Percentiles rank a stretch among this genome's conserved stretches.
phyloP scores from a whole-genome alignment of 2,888 invertebrate genomes.

The Epirrhoe alternata region DNA sequence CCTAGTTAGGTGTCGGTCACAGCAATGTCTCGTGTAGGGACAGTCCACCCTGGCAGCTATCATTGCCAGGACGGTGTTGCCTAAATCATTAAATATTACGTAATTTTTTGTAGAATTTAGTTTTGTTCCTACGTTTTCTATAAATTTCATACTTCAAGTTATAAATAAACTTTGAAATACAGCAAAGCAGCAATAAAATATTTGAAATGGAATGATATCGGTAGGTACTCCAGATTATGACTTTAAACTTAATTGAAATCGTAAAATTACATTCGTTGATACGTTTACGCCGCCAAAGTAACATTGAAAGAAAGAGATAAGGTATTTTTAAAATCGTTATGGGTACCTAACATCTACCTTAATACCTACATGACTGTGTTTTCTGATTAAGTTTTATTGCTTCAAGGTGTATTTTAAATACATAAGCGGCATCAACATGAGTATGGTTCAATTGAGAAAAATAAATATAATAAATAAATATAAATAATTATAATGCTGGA shows the following conservation, averaged over 20 bases:
- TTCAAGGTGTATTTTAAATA: neutral
- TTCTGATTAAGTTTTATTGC: neutral
- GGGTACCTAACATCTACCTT: neutral
- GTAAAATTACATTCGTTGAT: conserved; percentile 58
- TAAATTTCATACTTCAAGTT: conserved; percentile 5
- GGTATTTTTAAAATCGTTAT: conserved; percentile 15
- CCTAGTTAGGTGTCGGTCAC: too few relatives aligned
- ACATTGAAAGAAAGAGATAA: conserved; percentile 51
- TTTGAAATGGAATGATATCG: conserved; percentile 41
- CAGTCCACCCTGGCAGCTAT: too few relatives aligned
- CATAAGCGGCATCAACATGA: too few relatives aligned
- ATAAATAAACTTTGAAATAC: conserved; percentile 8
- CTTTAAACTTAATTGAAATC: conserved; percentile 54
- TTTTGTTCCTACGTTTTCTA: neutral
- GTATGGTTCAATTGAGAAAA: too few relatives aligned
- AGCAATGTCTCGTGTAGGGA: too few relatives aligned
- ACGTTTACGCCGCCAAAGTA: conserved; percentile 56
- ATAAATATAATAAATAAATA: too few relatives aligned
- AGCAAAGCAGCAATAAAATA: conserved; percentile 27
- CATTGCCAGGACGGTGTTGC: too few relatives aligned
- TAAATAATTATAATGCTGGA: too few relatives aligned
- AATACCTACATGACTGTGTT: neutral
- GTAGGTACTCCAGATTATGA: conserved; percentile 44
- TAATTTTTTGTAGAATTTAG: neutral
- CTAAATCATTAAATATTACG: too few relatives aligned